Base-by-base conservation (phyloP, 2,888 invertebrate species). In the Apodemia hepburni region DNA sequence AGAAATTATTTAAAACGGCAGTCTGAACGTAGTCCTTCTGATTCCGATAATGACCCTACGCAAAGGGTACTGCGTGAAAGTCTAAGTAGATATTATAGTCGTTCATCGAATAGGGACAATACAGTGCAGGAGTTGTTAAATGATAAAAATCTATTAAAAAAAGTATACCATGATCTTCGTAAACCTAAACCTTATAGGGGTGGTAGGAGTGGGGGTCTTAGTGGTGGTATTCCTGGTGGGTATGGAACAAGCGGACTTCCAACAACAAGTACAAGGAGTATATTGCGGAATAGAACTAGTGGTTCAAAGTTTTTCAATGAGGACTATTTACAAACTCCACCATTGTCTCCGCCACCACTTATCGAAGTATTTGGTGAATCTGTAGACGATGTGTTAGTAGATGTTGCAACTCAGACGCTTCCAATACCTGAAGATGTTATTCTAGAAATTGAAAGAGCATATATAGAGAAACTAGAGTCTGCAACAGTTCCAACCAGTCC, bases 111-210 rank as follows among this genome's bases (percentile, higher is more conserved):
- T 73, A 91, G 95, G 64, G 94, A 96, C 68, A 93, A 92, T 78
- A 94, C 96, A 64, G 94, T 96, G 70, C 94, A 95, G 61, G 95
- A 95, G 73, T 89, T 96, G 61, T 83, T 96, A 61, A 95, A 95
- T 11, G 95, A 97, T 79, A 92, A 96, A 72, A 94, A 94, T 74
- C 89, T 95, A 33, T 85, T 97, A 61, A 96, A 95, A 79, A 95
- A 93, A 78, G 85, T 95, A 38, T 95, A 95, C 76, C 95, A 95
- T 76, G 95, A 95, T 74, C 86, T 95, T 70, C 92, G 95, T 68
- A 94, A 95, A 74, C 93, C 95, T 33, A 93, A 94, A 71, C 87
- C 91, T 45, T 92, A 91, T 69, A 79, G 88, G 62, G 86, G 87
- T 62, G 83, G 81, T 66, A 79, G 90, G 58, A 81, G 86, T 68